Base-by-base conservation (phyloP, 2,797 vertebrate species). In the Myiotriccus ornatus region DNA sequence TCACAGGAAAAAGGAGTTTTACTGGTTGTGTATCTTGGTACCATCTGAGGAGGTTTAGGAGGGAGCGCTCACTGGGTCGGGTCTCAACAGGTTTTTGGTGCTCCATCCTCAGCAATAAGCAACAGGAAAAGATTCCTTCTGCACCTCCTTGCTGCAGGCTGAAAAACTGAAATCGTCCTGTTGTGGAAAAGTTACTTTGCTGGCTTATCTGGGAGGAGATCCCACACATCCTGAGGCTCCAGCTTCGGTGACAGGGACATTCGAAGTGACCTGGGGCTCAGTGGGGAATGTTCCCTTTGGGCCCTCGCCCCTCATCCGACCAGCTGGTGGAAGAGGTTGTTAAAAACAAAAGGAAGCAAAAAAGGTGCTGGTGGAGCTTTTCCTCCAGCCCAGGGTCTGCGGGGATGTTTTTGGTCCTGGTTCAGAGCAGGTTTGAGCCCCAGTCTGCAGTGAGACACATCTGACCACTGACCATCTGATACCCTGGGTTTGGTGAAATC, bases 11-110 rank as follows among this genome's bases (percentile, higher is more conserved):
- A 49, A 23, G 0, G 2, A 17, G 10, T 67, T 52, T 46, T 83
- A 22, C 18, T 71, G 43, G 57, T 5, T 28, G 5, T 10, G 4
- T 85, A 5, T 79, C 84, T 56, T 82, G 47, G 85, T 56, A 77
- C 94, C 77, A 60, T 75, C 79, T 86, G 92, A 95, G 89, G 77
- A 94, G 82, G 87, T 84, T 95, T 84, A 87, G 91, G 90, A 91
- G 91, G 80, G 87, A 80, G 30, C 4, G 25, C 39, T 59, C 14
- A 24, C 16, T 52, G 39, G 71, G 41, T 59, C 7, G 1, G 17
- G 19, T 25, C 9, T 62, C 22, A 25, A 2, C 44, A 78, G 73
- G 27, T 83, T 78, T 50, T 20, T 62, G 47, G 65, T 70, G 47
- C 63, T 94, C 3, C 3, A 30, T 60, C 68, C 63, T 43, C 37